Conservation (phyloP, 2,113 vertebrate species). For the Apodemus sylvaticus region DNA sequence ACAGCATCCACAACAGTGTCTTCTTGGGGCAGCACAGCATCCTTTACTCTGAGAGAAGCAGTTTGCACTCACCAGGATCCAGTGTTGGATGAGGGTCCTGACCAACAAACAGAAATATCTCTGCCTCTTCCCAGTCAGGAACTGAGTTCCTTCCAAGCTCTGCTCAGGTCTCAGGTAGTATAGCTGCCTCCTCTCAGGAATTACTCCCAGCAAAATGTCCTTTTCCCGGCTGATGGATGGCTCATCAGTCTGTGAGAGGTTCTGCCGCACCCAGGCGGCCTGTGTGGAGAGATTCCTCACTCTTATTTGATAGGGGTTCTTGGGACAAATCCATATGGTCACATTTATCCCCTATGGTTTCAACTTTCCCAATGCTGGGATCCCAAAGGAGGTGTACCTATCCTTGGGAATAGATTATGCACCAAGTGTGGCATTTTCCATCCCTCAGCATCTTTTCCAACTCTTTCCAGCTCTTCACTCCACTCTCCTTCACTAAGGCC, state of each 20-base stretch:
- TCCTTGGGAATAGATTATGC: neutral
- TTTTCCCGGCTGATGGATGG: neutral
- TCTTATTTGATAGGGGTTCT: accelerated
- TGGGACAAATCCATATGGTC: neutral
- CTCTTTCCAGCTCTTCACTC: neutral
- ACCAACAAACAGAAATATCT: accelerated
- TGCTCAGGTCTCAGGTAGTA: neutral
- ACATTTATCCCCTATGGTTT: accelerated
- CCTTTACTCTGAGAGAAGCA: accelerated
- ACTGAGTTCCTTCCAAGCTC: neutral
- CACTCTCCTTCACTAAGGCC: neutral
- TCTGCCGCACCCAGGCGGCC: accelerated
- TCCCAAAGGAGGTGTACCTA: neutral
- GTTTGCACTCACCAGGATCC: no score
- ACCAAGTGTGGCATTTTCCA: neutral
- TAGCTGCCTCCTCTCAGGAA: accelerated
- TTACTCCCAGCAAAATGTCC: accelerated
- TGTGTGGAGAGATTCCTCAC: accelerated
- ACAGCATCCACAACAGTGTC: accelerated
- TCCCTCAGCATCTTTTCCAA: neutral
- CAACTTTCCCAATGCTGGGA: accelerated
- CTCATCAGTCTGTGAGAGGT: accelerated
- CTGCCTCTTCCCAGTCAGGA: neutral
- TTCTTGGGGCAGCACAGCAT: neutral
- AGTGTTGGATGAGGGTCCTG: neutral